Percentiles rank a stretch among this genome's conserved stretches.
phyloP scores from a whole-genome alignment of 2,797 vertebrate genomes.

The Lycodopsis pacificus region DNA sequence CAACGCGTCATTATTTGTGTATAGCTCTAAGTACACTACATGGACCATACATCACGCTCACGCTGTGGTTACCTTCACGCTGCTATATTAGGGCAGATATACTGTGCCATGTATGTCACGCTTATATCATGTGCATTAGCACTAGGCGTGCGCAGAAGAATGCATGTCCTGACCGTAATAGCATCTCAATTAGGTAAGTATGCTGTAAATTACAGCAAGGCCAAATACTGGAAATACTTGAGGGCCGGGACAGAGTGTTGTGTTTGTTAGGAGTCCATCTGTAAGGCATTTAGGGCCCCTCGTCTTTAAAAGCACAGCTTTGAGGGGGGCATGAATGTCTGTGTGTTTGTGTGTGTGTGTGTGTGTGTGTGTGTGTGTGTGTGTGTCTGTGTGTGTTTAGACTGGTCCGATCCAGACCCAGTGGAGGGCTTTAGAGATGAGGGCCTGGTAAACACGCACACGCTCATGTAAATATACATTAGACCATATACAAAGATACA shows the following conservation, averaged over 20 bases:
- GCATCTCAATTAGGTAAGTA: conserved; percentile 82
- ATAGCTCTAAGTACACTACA: conserved; percentile 58
- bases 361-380: conserved; percentile 19
- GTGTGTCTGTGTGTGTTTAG: conserved; percentile 67
- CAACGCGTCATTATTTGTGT: conserved; percentile 68
- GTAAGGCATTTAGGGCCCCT: conserved; percentile 81
- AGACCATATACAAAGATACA: conserved; percentile 54
- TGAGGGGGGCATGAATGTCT: conserved; percentile 52
- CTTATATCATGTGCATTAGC: conserved; percentile 73
- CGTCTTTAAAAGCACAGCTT: conserved; percentile 68
- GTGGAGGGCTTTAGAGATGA: conserved; percentile 52
- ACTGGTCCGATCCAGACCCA: conserved; percentile 59
- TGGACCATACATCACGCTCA: conserved; percentile 67
- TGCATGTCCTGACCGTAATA: conserved; percentile 74
- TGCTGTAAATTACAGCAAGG: conserved; percentile 81
- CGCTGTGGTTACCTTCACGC: conserved; percentile 56
- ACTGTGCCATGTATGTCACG: conserved; percentile 55
- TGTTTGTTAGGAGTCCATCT: conserved; percentile 84
- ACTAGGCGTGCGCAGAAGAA: conserved; percentile 61
- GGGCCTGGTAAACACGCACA: conserved; percentile 65
- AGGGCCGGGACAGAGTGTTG: conserved; percentile 72
- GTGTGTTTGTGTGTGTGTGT: neutral
- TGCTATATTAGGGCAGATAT: conserved; percentile 61
- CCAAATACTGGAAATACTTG: conserved; percentile 82
- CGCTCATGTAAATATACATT: conserved; percentile 41